Base-by-base conservation (phyloP, 2,113 vertebrate species). In the Apodemus speciosus region DNA sequence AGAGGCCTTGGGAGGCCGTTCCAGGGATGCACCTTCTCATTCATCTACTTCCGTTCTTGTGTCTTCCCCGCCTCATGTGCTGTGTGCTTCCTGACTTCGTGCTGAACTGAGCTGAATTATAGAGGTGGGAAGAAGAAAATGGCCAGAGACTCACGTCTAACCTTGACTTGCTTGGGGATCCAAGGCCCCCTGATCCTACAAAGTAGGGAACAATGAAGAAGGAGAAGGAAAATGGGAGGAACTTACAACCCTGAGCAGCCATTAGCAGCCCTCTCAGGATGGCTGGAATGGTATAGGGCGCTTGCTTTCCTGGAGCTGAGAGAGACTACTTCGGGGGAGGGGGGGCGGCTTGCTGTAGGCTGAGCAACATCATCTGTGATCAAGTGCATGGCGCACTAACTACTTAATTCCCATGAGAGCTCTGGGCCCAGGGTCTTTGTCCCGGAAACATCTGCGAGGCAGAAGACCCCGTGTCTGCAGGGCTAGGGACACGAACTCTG, bases 371-470 rank as follows among this genome's bases (percentile, higher is more conserved):
- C 49, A 68, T 83, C 68, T 64, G 72, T 62, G 79, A 86, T 30
- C 86, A 92, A 53, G 38, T 10, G 32, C 38, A 35, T 49, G 13
- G 66, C 56, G 5, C 72, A 11, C 18, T 46, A 66, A 56, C 62
- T 66, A 14, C 13, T 35, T 75, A 58, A 43, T 80, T 87, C 56
- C 8, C 68, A 1, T 49, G 56, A 83, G 68, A 81, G 53, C 35
- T 90, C 75, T 69, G 64, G 69, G 69, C 21, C n/a, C 80, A 66
- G 58, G 35, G 66, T 58, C 62, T 93, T 64, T 56, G 56, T 62
- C 27, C 35, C 46, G 64, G 75, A 84, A 75, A 92, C 32, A 56
- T 91, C 91, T 89, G 32, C 88, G 77, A 66, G 85, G 72, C 43
- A 51, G 21, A 66, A 77, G 4, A 87, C 43, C 25, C 27, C 66